Base-by-base conservation (phyloP, 2,797 vertebrate genomes). In the Sylvia borin region DNA sequence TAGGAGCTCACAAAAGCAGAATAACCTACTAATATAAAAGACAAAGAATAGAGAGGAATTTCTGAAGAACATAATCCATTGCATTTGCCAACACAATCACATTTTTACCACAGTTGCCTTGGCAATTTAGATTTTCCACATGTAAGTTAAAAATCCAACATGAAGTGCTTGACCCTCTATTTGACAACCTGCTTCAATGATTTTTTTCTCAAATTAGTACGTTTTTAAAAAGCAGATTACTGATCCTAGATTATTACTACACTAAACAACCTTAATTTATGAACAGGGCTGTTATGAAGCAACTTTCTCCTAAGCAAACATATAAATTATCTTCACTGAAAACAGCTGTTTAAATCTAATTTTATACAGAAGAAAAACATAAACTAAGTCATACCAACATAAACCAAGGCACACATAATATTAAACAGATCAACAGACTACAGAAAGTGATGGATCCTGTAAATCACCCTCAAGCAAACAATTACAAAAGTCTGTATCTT, bases 241-340 rank as follows among this genome's bases (percentile, higher is more conserved):
- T 76, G 57, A 83, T 94, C 29, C 72, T 66, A 77, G 58, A 84
- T 78, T 75, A 58, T 26, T 65, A 73, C 45, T 55, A 73, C 12
- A 27, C 32, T 77, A 73, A 90, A 89, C 51, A 72, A 57, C 5
- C 17, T 92, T 67, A 84, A 96, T 92, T 89, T 86, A 73, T 74
- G 84, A 43, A 78, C 25, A 92, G 38, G 11, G 60, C 68, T 90
- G 31, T 45, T 94, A 70, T 34, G 51, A 88, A 94, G 64, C 53
- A 66, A 88, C 85, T 32, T 60, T 74, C 40, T 94, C 90, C 94
- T 85, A 95, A 93, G 93, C 48, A 90, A 72, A 83, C 26, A 92
- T 60, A 77, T 50, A n/a, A 54, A 93, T 91, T 79, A 92, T 43
- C 65, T 76, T 57, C 71, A 91, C 57, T 68, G 57, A 40, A 87